Percentiles rank a stretch among this genome's conserved stretches.
phyloP scores from a whole-genome alignment of 2,113 vertebrate genomes.

The Ictalurus furcatus region DNA sequence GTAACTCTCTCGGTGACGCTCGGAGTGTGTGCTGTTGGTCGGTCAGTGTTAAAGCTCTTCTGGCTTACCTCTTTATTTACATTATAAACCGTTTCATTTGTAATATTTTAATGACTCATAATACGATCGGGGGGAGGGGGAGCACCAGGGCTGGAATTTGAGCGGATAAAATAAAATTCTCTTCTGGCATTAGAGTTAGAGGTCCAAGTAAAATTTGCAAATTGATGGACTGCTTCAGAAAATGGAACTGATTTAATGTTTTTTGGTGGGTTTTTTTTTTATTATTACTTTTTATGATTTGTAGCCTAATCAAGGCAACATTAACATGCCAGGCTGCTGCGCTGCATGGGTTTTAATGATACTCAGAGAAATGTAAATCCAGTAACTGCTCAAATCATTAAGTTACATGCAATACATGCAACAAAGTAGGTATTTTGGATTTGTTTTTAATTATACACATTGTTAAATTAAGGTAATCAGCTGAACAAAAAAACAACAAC shows the following conservation, averaged over 20 bases:
- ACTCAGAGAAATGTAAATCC: neutral
- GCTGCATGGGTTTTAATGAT: neutral
- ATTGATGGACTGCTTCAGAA: neutral
- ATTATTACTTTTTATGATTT: neutral
- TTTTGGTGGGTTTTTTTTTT: neutral
- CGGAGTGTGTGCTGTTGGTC: slow-evolving; percentile 21
- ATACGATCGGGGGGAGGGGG: no score
- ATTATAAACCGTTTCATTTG: neutral
- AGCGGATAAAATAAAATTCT: neutral
- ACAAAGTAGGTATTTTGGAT: neutral
- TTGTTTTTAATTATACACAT: neutral
- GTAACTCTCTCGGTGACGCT: slow-evolving; percentile 36
- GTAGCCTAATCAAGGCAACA: neutral
- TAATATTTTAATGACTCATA: neutral
- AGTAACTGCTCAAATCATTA: neutral
- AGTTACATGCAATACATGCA: neutral
- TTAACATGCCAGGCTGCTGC: neutral
- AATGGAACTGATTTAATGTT: neutral
- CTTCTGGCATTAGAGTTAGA: neutral
- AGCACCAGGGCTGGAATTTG: neutral
- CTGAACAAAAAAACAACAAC: no score
- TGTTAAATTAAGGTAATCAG: neutral
- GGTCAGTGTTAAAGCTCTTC: slow-evolving; percentile 6
- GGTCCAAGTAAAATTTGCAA: neutral
- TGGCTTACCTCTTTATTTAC: slow-evolving; percentile 8